Base-by-base conservation (phyloP, 1,140 invertebrate species). In the Mizuhopecten yessoensis region DNA sequence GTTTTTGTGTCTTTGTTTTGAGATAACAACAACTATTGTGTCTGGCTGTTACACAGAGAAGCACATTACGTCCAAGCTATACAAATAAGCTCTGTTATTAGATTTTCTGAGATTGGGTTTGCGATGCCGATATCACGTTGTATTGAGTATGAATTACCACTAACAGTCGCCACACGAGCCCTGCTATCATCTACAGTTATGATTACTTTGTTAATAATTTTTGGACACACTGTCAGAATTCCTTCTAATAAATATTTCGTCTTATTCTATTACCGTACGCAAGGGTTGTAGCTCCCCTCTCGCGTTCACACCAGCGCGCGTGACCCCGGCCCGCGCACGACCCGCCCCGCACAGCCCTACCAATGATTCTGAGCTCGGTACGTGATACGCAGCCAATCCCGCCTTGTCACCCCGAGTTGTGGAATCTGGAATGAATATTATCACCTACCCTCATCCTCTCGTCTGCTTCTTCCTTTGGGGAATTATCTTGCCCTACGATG, bases 351-450 rank as follows among this genome's bases (percentile, higher is more conserved):
- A 9, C 57, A n/a, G n/a, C n/a, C n/a, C n/a, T n/a, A n/a, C n/a
- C n/a, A n/a, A n/a, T n/a, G n/a, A n/a, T 29, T 75, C 57, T 57
- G 15, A 11, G 20, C 45, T 57, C 17, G 7, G 45, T 39, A 39
- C 36, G 36, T 13, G 45, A 57, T n/a, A 57, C 45, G 17, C n/a
- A 75, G n/a, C 57, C 57, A 75, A 75, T 75, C 57, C 57, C 57
- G 57, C 57, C 57, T 75, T 75, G 57, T 75, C 57, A 29, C 57
- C 42, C 57, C 57, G 57, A 75, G 9, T 75, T 75, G 57, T 75
- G 57, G 57, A 75, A 75, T 75, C 57, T 75, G n/a, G 57, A 75
- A 75, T 75, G 57, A 75, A 75, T 29, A 75, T 75, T 75, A 75
- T 75, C 57, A 75, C 57, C 57, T 75, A 75, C 57, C 57, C 57